A percentile compares a stretch with the other conserved stretches of the same genome.
Evolutionary conservation across 2,888 invertebrate species (phyloP).

Genomic region (Ormyrus labotus): DNA sequence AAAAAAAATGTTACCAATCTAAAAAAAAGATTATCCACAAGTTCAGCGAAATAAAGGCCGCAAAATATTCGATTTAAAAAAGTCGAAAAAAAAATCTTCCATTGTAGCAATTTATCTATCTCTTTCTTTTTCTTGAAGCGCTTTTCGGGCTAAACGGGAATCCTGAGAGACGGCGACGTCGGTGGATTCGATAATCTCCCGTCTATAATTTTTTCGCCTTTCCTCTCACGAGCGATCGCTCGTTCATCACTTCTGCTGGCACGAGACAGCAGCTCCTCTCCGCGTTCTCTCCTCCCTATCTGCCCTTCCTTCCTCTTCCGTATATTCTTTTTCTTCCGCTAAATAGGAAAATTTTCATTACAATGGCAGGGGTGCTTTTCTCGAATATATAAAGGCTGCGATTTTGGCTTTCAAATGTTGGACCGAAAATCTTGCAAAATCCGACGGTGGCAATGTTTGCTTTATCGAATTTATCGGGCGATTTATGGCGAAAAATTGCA

Average conservation of each 20-base stretch:
- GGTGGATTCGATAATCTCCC: constrained; percentile 57
- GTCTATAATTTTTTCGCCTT: constrained; percentile 59
- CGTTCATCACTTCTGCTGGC: constrained; percentile 58
- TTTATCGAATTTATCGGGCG: no score
- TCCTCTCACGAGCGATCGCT: constrained; percentile 55
- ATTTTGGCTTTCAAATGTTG: no score
- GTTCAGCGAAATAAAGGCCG: background rate
- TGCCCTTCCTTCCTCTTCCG: constrained; percentile 52
- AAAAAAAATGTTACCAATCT: no score
- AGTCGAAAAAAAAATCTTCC: constrained; percentile 22
- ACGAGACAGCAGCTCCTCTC: constrained; percentile 55
- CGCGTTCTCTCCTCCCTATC: constrained; percentile 43
- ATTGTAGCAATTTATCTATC: constrained; percentile 27
- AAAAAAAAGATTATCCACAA: no score
- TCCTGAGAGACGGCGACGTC: constrained; percentile 52
- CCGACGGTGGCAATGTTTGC: no score
- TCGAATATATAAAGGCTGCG: background rate
- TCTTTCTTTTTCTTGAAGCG: constrained; percentile 47
- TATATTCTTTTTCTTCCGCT: constrained; percentile 48
- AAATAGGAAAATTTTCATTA: constrained; percentile 53
- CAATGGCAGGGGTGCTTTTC: constrained; percentile 6
- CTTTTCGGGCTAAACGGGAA: constrained; percentile 46
- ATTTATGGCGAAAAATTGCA: no score
- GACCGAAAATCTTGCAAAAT: no score
- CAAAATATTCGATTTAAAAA: background rate